Percentiles rank a stretch among this genome's conserved stretches.
Evolutionary conservation across 2,113 vertebrate species (phyloP).

Genomic region (Chitala chitala): DNA sequence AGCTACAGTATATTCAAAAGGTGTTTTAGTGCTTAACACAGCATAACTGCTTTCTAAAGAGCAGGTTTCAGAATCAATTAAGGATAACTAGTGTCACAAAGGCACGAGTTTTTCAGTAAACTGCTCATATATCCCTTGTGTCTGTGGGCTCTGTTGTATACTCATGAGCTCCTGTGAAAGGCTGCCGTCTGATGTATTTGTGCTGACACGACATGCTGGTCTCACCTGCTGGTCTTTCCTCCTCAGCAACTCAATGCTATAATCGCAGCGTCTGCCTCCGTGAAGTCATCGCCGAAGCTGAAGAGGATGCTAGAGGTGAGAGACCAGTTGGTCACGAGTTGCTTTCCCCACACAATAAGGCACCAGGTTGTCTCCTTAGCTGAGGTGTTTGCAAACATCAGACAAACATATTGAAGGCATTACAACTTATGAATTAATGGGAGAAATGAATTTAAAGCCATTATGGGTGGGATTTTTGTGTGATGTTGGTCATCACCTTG

Average conservation of each 20-base stretch:
- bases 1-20: not conserved
- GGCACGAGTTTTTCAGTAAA: no score
- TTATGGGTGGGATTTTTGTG: not conserved
- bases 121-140: no score
- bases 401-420: not conserved
- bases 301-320: conserved; percentile 88
- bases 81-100: no score
- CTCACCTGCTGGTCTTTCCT: not conserved
- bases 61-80: no score
- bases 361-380: not conserved
- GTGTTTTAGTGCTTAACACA: not conserved
- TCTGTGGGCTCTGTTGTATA: no score
- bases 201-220: not conserved
- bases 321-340: not conserved
- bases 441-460: not conserved
- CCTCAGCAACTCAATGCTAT: conserved; percentile 84
- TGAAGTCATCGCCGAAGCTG: conserved; percentile 88
- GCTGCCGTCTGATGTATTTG: no score
- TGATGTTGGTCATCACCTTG: not conserved
- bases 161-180: no score
- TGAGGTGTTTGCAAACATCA: not conserved
- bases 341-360: not conserved
- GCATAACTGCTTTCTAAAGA: no score
- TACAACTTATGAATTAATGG: not conserved
- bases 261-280: conserved; percentile 87